These are phyloP conservation scores for Trimorus sp. DNA, from an alignment of 2,888 invertebrate species.

Conservation along the genomic window DNA sequence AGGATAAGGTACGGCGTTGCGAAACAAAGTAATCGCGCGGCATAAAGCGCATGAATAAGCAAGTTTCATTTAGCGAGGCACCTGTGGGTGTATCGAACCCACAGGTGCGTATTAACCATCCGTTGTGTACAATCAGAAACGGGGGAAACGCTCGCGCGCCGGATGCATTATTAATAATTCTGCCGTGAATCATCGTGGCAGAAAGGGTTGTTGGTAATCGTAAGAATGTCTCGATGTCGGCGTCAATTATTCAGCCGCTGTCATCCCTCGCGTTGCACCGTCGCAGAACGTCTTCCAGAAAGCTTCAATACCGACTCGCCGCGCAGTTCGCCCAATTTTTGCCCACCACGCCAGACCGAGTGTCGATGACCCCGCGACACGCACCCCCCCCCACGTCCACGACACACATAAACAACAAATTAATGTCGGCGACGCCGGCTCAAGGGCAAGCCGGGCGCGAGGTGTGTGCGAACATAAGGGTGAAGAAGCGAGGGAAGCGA, in stretches of 20 bases:
- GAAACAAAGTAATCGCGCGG: conserved; percentile 62
- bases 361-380: conserved; percentile 54
- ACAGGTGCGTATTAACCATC: conserved; percentile 63
- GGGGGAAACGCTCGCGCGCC: conserved; percentile 71
- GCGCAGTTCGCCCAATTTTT: conserved; percentile 56
- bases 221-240: conserved; percentile 77
- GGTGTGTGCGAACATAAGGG: not conserved
- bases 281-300: conserved; percentile 68
- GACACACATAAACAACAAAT: conserved; percentile 30
- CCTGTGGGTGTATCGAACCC: conserved; percentile 58
- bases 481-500: not conserved
- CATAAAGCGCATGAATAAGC: conserved; percentile 62
- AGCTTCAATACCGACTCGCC: conserved; percentile 27
- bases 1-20: conserved; percentile 41
- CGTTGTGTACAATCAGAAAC: conserved; percentile 73
- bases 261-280: conserved; percentile 73
- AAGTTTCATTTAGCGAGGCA: conserved; percentile 62
- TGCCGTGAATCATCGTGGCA: conserved; percentile 73
- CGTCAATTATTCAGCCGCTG: conserved; percentile 77
- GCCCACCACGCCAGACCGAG: conserved; percentile 45
- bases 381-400: conserved; percentile 27
- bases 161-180: conserved; percentile 75
- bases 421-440: not conserved
- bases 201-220: conserved; percentile 76
- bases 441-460: not conserved